A percentile compares a stretch with the other conserved stretches of the same genome.
These are phyloP conservation scores for Sturmia bella DNA, from an alignment of 2,888 invertebrate species.

Conservation along the genomic window DNA sequence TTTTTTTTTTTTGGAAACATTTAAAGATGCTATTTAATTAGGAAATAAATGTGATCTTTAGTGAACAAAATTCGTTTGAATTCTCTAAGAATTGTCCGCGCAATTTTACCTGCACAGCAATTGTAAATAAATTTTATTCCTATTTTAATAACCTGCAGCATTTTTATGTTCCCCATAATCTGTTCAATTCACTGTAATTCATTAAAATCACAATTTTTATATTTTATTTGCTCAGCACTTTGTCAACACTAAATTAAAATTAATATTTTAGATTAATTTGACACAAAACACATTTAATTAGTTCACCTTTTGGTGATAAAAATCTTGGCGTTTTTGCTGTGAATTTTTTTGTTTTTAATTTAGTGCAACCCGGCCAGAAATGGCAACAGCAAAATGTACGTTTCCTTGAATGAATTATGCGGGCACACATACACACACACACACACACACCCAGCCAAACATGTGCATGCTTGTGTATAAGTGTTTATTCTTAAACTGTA, in stretches of 20 bases:
- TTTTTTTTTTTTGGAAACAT: no score
- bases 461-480: not conserved
- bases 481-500: slow-evolving; percentile 37
- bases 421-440: slow-evolving; percentile 10
- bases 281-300: slow-evolving; percentile 70
- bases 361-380: slow-evolving; percentile 25
- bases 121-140: no score
- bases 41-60: no score
- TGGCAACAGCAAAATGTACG: slow-evolving; percentile 55
- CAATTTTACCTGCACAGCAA: no score
- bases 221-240: slow-evolving; percentile 51
- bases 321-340: slow-evolving; percentile 28
- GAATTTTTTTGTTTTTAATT: not conserved
- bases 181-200: slow-evolving; percentile 7
- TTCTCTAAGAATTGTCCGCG: no score
- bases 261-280: slow-evolving; percentile 69
- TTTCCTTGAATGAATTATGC: slow-evolving; percentile 61
- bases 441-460: not conserved
- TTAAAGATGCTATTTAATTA: no score
- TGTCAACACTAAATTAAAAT: slow-evolving; percentile 66
- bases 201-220: slow-evolving; percentile 40
- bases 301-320: slow-evolving; percentile 67
- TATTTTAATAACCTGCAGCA: not conserved
- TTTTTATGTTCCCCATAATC: not conserved
- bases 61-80: no score